These are phyloP conservation scores for Channa argus DNA, from an alignment of 2,113 vertebrate genomes.

Conservation along the genomic window DNA sequence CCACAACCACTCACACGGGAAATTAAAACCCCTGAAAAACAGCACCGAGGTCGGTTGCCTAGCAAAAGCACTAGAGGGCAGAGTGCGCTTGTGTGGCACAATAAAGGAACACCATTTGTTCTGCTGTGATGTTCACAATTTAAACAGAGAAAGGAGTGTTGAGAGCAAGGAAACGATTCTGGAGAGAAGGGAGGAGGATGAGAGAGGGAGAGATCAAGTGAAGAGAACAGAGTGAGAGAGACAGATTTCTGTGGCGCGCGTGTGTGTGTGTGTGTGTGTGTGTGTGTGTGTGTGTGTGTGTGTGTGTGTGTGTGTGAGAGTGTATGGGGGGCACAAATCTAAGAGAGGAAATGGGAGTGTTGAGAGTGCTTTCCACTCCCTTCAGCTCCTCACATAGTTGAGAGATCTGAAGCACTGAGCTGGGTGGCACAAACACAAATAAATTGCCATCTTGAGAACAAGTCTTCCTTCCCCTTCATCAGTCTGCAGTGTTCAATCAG, in stretches of 20 bases:
- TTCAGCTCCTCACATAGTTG: slow-evolving; percentile 61
- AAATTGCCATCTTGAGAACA: slow-evolving; percentile 69
- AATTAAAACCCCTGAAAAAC: slow-evolving; percentile 33
- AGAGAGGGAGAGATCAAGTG: slow-evolving; percentile 48
- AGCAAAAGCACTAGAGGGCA: slow-evolving; percentile 73
- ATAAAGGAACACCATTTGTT: slow-evolving; percentile 71
- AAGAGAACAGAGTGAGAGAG: slow-evolving; percentile 40
- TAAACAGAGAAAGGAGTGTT: slow-evolving; percentile 70
- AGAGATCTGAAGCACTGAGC: slow-evolving; percentile 70
- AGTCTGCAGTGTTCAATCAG: slow-evolving; percentile 62
- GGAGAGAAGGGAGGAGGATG: slow-evolving; percentile 33
- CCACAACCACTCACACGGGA: slow-evolving; percentile 50
- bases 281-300: neutral
- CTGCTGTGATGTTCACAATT: slow-evolving; percentile 77
- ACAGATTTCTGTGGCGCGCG: slow-evolving; percentile 35
- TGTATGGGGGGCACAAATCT: slow-evolving; percentile 45
- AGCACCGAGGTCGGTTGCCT: slow-evolving; percentile 62
- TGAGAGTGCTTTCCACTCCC: slow-evolving; percentile 67
- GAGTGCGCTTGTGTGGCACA: slow-evolving; percentile 59
- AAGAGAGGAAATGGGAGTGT: slow-evolving; percentile 60
- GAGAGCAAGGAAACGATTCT: slow-evolving; percentile 68
- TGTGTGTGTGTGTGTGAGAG: neutral
- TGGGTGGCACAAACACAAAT: slow-evolving; percentile 74
- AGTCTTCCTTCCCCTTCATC: slow-evolving; percentile 67
- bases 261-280: slow-evolving; percentile 11